Evolutionary conservation across 1,140 invertebrate species (phyloP), one percentile per base, ranked within the genome.

Genomic region (Lerema accius): DNA sequence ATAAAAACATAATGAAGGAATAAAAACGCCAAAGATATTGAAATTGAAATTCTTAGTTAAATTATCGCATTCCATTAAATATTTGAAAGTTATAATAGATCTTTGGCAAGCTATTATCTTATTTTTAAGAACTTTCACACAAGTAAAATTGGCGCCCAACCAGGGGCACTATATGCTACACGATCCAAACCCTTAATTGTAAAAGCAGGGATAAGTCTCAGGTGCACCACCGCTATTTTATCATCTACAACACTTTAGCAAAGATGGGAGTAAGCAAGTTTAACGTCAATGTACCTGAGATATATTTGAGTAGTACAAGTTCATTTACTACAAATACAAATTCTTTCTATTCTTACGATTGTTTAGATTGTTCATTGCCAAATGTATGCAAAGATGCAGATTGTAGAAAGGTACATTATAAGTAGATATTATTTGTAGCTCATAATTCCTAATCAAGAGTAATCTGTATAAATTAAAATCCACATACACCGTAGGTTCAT

Each of bases 191-290:
- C 65, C 61, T 72, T 62, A 59, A 73, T 74, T 69, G 73, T 76
- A 53, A 70, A 73, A 14, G 40, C 63, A 50, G 50, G 45, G 68
- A 66, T 56, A 28, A 55, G 79, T 69, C 71, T 75, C 80, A 86
- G 80, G 80, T 87, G 80, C 71, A 77, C 69, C 77, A 48, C 73
- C 80, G 65, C 66, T 80, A 84, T 78, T 79, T 80, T 78, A 80
- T 82, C 73, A 78, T 80, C 69, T 61, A 69, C 73, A 74, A 76
- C 78, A 76, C 79, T 82, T 76, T 60, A 74, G 74, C 64, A 72
- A 76, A 82, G 80, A 81, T 77, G 69, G 65, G 66, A 66, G 67
- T 71, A 76, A 75, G 69, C 69, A 78, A 81, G 67, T 81, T 82
- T 73, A 72, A 73, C 71, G 77, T 37, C 73, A 79, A 78, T 81